Conservation (phyloP, 2,888 invertebrate genomes). For the Acronicta psi region DNA sequence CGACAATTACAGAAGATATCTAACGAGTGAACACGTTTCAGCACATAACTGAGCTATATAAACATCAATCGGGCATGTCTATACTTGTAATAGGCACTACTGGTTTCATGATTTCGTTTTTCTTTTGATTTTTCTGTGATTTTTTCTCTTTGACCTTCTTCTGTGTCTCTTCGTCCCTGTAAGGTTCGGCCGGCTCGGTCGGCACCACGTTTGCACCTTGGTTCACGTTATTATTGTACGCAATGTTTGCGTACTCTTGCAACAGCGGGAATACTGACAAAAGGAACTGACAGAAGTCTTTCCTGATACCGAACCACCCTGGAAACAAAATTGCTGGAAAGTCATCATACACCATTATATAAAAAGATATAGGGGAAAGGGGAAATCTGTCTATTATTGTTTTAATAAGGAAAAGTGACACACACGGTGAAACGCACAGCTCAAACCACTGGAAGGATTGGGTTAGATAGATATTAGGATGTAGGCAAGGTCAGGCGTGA, state of each 20-base stretch:
- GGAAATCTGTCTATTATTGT: too few relatives aligned
- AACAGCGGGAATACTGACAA: slow-evolving; percentile 97
- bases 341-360: neutral
- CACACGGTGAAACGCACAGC: too few relatives aligned
- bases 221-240: slow-evolving; percentile 93
- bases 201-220: slow-evolving; percentile 72
- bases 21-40: slow-evolving; percentile 79
- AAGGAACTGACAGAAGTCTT: slow-evolving; percentile 99
- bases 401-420: too few relatives aligned
- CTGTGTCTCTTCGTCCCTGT: slow-evolving; percentile 80
- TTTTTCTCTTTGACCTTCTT: slow-evolving; percentile 90
- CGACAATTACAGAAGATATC: slow-evolving; percentile 58
- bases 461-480: too few relatives aligned
- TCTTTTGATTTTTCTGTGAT: slow-evolving; percentile 91
- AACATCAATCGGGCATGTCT: slow-evolving; percentile 95
- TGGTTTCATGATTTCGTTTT: slow-evolving; percentile 94
- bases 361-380: neutral
- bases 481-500: too few relatives aligned
- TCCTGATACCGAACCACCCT: slow-evolving; percentile 99
- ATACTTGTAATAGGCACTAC: slow-evolving; percentile 96
- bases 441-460: too few relatives aligned
- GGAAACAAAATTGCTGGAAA: slow-evolving; percentile 63
- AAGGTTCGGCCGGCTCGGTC: slow-evolving; percentile 82
- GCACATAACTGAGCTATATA: slow-evolving; percentile 47
- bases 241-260: slow-evolving; percentile 99